Evolutionary conservation across 1,140 invertebrate species (phyloP), one percentile per base, ranked within the genome.

Genomic region (Saxidomus purpurata): DNA sequence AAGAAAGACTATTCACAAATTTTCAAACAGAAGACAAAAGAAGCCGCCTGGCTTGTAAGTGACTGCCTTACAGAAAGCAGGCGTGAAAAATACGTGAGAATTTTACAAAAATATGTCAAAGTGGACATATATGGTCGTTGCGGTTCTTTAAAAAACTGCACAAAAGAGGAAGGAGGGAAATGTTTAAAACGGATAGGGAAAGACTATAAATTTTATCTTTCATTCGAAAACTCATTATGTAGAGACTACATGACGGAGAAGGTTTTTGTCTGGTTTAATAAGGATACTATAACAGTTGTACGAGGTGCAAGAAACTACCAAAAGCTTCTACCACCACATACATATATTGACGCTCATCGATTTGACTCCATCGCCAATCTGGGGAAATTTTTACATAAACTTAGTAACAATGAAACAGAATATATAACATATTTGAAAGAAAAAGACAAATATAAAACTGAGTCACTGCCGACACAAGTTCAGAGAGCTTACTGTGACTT

Each of bases 71-170:
- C 97, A 0, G 92, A 88, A 31, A 97, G 96, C 89, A 93, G 93
- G 0, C 94, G 97, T n/a, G 95, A 97, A 89, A 61, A 94, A 0
- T 97, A 96, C 90, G 97, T 96, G 0, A 71, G 92, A 13, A 91
- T 97, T 85, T 93, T 97, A 17, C 90, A 95, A 84, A 94, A 95
- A 28, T 94, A 96, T 90, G 94, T 97, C 74, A 52, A 91, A 2
- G 96, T 97, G 0, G 97, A 97, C 92, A 94, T 97, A 17, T 97
- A 96, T 89, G 97, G 97, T 22, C 84, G 79, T 0, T 98, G 97
- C 95, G 91, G 91, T 1, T 17, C 22, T 13, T 82, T 40, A 11
- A 82, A 82, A 28, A 84, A 55, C 22, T 90, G 90, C 31, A 61
- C 49, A 25, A 84, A 69, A 79, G 55, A 82, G 15, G 67, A 87